Evolutionary conservation across 2,888 invertebrate species (phyloP).

Genomic region (Lithophane socia): DNA sequence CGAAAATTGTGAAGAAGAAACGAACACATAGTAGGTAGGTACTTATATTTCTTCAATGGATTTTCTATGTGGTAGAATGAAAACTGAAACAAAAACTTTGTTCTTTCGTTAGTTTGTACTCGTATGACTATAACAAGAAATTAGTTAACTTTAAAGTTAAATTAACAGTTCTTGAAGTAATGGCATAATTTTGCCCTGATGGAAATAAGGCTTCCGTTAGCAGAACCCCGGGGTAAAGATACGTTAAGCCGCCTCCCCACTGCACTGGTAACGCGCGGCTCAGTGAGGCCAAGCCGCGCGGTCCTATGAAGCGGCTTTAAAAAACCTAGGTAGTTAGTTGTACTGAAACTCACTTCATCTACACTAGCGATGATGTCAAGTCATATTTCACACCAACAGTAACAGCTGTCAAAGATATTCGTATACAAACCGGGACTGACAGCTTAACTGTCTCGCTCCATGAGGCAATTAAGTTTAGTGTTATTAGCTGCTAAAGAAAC

Average conservation of each 20-base stretch:
- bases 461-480: slow-evolving; percentile 14
- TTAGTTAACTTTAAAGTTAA: too few species aligned
- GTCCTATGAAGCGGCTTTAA: too few species aligned
- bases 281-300: too few species aligned
- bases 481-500: slow-evolving; percentile 35
- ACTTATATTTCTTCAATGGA: too few species aligned
- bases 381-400: background rate
- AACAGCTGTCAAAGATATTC: background rate
- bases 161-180: too few species aligned
- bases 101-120: background rate
- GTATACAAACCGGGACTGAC: slow-evolving; percentile 3
- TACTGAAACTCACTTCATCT: background rate
- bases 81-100: background rate
- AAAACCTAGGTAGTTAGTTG: background rate
- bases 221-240: too few species aligned
- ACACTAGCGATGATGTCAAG: background rate
- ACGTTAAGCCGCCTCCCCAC: too few species aligned
- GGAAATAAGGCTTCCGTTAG: background rate
- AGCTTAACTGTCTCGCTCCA: slow-evolving; percentile 2
- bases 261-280: too few species aligned
- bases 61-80: background rate
- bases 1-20: background rate
- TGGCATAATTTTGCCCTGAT: too few species aligned
- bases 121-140: too few species aligned
- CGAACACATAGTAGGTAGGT: background rate